A percentile compares a stretch with the other conserved stretches of the same genome.
phyloP scores from a whole-genome alignment of 2,888 invertebrate species.

The Neoascia interrupta region DNA sequence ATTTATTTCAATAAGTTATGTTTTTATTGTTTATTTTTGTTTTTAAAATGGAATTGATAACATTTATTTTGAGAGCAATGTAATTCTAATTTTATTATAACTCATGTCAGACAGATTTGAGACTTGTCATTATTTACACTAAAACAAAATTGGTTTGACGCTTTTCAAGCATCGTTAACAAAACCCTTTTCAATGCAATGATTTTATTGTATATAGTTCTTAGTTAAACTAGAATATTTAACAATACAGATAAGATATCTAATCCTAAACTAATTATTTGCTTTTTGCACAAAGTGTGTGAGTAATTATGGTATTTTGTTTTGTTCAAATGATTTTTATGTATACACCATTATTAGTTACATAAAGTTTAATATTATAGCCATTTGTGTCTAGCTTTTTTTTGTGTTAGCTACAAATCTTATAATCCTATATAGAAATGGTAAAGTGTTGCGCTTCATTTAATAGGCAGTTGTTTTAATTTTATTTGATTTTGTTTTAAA shows the following conservation, averaged over 20 bases:
- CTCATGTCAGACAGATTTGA: too few species aligned
- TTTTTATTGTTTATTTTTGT: conserved; percentile 9
- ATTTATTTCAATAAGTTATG: not conserved
- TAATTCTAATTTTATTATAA: conserved; percentile 34
- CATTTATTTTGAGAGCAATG: too few species aligned
- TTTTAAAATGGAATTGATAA: too few species aligned
- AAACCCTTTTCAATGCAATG: too few species aligned
- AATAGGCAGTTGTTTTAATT: conserved; percentile 61
- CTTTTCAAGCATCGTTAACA: conserved; percentile 47
- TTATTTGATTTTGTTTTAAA: conserved; percentile 30
- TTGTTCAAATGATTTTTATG: too few species aligned
- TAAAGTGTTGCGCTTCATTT: conserved; percentile 68
- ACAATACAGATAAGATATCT: too few species aligned
- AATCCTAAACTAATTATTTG: conserved; percentile 44
- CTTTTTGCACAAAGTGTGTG: conserved; percentile 39
- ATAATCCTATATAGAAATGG: conserved; percentile 59
- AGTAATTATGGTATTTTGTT: too few species aligned
- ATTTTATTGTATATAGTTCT: too few species aligned
- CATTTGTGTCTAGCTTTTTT: conserved; percentile 58
- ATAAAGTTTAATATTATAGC: conserved; percentile 31
- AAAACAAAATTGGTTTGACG: conserved; percentile 15
- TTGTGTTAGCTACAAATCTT: conserved; percentile 47
- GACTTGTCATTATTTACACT: conserved; percentile 55
- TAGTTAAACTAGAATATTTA: conserved; percentile 30
- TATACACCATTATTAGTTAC: too few species aligned